Conservation (phyloP, 2,113 vertebrate genomes). For the Prunella himalayana region DNA sequence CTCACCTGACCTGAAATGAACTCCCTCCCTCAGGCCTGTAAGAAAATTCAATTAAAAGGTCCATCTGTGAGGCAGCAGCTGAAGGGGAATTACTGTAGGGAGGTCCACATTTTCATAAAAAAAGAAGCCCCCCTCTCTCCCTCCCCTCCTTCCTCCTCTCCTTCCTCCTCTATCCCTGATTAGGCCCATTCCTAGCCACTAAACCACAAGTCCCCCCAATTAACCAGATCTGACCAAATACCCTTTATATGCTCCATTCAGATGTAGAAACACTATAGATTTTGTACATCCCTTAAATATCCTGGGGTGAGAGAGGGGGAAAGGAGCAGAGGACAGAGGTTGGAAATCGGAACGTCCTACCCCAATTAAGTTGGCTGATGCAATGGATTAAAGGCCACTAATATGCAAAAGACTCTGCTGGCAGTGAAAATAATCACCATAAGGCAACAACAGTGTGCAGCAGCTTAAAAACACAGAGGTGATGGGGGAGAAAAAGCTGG, state of each 20-base stretch:
- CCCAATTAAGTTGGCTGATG: slow-evolving; percentile 33
- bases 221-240: slow-evolving; percentile 57
- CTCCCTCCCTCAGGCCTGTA: slow-evolving; percentile 74
- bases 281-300: not conserved
- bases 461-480: not conserved
- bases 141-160: not conserved
- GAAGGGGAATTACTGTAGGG: slow-evolving; percentile 71
- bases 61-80: slow-evolving; percentile 79
- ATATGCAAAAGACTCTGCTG: not conserved
- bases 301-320: not conserved
- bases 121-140: slow-evolving; percentile 27
- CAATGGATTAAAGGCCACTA: not conserved
- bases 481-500: not conserved
- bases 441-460: slow-evolving; percentile 11
- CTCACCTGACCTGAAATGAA: slow-evolving; percentile 76
- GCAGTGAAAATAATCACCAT: not conserved
- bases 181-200: slow-evolving; percentile 46
- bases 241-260: slow-evolving; percentile 66
- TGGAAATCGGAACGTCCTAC: not conserved
- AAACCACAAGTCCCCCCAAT: slow-evolving; percentile 66
- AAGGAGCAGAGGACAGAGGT: slow-evolving; percentile 20
- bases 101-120: slow-evolving; percentile 74
- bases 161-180: slow-evolving; percentile 6
- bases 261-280: slow-evolving; percentile 45
- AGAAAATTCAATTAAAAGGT: slow-evolving; percentile 82